Evolutionary conservation across 1,140 invertebrate genomes (phyloP), one percentile per base, ranked within the genome.

Genomic region (Hesperophylax magnus): DNA sequence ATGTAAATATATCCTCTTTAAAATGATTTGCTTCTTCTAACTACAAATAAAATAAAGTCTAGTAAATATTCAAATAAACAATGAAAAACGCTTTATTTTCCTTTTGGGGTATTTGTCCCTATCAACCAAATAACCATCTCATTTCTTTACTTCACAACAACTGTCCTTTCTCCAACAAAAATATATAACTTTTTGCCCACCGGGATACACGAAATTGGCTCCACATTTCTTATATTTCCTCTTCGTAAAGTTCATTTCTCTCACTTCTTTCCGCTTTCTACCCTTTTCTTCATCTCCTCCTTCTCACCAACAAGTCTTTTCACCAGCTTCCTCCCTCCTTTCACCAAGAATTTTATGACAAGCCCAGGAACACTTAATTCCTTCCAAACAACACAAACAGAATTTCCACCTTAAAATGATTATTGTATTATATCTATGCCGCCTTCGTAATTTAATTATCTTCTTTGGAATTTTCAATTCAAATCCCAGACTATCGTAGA

Each of bases 201-300:
- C 15, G 61, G 61, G 61, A 65, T 65, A 65, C 18, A 31, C 31
- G 31, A 24, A 65, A 65, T 65, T 65, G 61, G 61, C 61, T 65
- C 20, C 20, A 24, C 24, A 27, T 65, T 31, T 65, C 61, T 65
- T 65, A 65, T 65, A 65, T 65, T 65, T 65, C 61, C 61, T 65
- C 24, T 65, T 31, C 61, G 15, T 47, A 47, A 47, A 47, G 39
- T 47, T 47, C 39, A n/a, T n/a, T n/a, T 39, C 34, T 31, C 31
- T n/a, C 31, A 39, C 34, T 47, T 47, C 39, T 47, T 14, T 47
- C 39, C 39, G 39, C 11, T 14, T 47, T 47, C 39, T 31, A 17
- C 61, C 24, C 61, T 22, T 17, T 6, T 17, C 61, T 22, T 24
- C 24, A 9, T 65, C 61, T 65, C 6, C 20, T 24, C 14, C 22